Percentiles rank a stretch among this genome's conserved stretches.
Conservation (phyloP, 2,888 invertebrate species). For the Hipparchia semele region DNA sequence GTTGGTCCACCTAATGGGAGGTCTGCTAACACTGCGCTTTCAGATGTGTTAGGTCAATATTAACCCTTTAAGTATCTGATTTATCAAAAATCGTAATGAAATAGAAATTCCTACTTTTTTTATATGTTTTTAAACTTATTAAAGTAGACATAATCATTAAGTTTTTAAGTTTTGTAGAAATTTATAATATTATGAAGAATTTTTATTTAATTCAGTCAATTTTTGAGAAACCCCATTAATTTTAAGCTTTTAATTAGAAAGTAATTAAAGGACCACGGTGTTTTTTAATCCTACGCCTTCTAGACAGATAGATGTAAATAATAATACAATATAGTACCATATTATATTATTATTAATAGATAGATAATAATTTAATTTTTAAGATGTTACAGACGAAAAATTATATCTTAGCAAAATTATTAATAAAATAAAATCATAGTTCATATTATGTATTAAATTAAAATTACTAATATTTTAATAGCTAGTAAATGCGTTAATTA, state of each 20-base stretch:
- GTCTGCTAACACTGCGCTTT: too few species aligned
- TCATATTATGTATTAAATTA: constrained; percentile 24
- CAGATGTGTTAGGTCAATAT: too few species aligned
- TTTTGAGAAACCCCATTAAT: constrained; percentile 49
- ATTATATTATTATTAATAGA: constrained; percentile 38
- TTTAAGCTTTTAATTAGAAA: constrained; percentile 45
- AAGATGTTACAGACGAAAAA: constrained; percentile 42
- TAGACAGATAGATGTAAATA: constrained; percentile 48
- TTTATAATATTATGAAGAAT: not conserved
- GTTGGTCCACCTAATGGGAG: too few species aligned
- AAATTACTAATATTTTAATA: constrained; percentile 23
- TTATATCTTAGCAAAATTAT: constrained; percentile 45
- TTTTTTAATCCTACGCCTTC: constrained; percentile 71
- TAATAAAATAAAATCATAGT: constrained; percentile 22
- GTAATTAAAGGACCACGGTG: constrained; percentile 68
- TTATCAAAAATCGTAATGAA: too few species aligned
- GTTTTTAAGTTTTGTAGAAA: not conserved
- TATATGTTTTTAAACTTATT: too few species aligned
- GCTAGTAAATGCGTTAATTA: constrained; percentile 8
- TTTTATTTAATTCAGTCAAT: constrained; percentile 45
- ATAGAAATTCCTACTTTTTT: too few species aligned
- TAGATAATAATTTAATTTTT: not conserved
- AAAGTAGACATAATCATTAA: too few species aligned
- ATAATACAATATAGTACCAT: constrained; percentile 29
- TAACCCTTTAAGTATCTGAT: too few species aligned